Base-by-base conservation (phyloP, 1,140 invertebrate genomes). In the Heliconius himera region DNA sequence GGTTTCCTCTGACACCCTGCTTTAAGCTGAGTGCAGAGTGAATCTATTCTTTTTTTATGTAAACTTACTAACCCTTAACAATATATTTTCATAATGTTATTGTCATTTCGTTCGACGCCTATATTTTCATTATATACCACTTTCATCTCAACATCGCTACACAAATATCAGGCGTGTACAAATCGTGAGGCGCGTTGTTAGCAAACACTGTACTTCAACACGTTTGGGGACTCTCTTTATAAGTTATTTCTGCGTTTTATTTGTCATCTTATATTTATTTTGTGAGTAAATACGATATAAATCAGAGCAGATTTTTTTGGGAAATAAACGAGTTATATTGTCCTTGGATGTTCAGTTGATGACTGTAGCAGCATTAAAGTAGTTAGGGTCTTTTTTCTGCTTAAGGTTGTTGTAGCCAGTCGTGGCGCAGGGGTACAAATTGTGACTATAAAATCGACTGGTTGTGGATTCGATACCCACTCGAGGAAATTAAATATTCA, bases 131-230 rank as follows among this genome's bases (percentile, higher is more conserved):
- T 66, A 66, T 66, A 66, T 66, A 66, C 3, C 60, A 66, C 29
- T 66, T 29, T 66, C 60, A 11, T n/a, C 60, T 66, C 13, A 29
- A 66, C 41, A 16, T 46, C 60, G 60, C 36, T 70, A 56, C 70
- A 29, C 74, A 76, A 76, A 76, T 26, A 70, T 22, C n/a, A 66
- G 6, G 51, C 20, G 36, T 22, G 51, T 33, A 60, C 20, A 74
- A 38, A 38, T 56, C 73, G 18, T 38, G 73, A 26, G 73, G 51
- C 73, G 51, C 51, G 51, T 56, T 70, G 60, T 76, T 76, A 22
- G 36, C 74, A 76, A 76, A 76, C 33, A 76, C 33, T 33, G 54
- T 56, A 76, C 74, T 22, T 22, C 38, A 16, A 46, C 41, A 60
- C 49, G 38, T 75, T 75, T 70, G 38, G 54, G 11, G 20, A 70